phyloP scores from a whole-genome alignment of 2,888 invertebrate species.

The Hemaris fuciformis region DNA sequence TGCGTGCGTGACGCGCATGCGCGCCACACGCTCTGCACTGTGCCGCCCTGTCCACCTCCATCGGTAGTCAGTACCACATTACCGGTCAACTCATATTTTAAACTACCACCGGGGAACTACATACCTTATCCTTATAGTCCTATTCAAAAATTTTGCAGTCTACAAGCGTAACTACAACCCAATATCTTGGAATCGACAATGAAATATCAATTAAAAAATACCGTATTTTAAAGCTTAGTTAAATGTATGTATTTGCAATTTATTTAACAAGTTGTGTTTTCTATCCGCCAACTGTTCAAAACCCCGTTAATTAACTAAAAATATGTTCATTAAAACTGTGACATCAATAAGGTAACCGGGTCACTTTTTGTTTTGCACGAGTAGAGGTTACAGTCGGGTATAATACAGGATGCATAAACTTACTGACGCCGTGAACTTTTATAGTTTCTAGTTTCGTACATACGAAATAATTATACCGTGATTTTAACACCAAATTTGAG shows the following conservation, averaged over 20 bases:
- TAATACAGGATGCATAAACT: slow-evolving; percentile 12
- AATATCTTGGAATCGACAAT: not conserved
- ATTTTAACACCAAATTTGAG: too few species aligned
- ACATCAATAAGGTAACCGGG: slow-evolving; percentile 58
- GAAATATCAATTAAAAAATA: too few species aligned
- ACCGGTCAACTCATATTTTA: not conserved
- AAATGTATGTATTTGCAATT: not conserved
- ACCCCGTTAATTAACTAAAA: slow-evolving; percentile 41
- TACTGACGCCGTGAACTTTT: not conserved
- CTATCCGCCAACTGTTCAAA: not conserved
- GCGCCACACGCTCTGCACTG: slow-evolving; percentile 21
- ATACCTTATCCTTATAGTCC: not conserved
- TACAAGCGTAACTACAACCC: not conserved
- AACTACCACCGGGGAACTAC: not conserved
- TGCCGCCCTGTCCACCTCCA: not conserved
- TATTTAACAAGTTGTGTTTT: not conserved
- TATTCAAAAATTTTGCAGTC: too few species aligned
- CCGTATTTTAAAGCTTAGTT: too few species aligned
- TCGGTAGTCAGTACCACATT: not conserved
- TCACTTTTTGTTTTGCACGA: slow-evolving; percentile 49
- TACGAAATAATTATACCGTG: too few species aligned
- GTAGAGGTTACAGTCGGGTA: slow-evolving; percentile 31
- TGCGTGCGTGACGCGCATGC: slow-evolving; percentile 78
- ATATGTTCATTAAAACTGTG: slow-evolving; percentile 40
- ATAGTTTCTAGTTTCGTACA: not conserved